These are phyloP conservation scores for Spodoptera litura DNA, from an alignment of 1,140 invertebrate genomes.

Conservation along the genomic window DNA sequence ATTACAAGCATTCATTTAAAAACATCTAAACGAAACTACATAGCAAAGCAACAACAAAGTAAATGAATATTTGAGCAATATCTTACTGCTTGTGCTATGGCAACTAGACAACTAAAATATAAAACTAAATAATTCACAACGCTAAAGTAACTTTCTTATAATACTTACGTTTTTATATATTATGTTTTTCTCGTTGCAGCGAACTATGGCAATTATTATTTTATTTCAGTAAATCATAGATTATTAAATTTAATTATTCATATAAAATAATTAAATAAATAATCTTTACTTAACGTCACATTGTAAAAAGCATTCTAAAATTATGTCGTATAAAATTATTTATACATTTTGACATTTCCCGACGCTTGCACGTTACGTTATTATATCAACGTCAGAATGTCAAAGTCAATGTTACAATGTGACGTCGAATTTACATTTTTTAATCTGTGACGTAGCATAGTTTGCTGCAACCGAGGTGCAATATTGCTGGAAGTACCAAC, in stretches of 20 bases:
- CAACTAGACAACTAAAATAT: conserved; percentile 53
- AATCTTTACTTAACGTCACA: background rate
- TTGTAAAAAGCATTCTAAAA: background rate
- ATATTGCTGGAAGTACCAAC: conserved; percentile 39
- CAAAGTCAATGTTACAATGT: background rate
- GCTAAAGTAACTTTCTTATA: conserved; percentile 45
- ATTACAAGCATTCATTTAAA: conserved; percentile 52
- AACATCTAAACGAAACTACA: conserved; percentile 52
- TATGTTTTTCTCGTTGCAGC: conserved; percentile 29
- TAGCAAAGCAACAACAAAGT: conserved; percentile 54
- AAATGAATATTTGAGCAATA: conserved; percentile 58
- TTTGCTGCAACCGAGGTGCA: conserved; percentile 28
- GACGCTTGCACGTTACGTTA: background rate
- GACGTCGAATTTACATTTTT: conserved; percentile 12
- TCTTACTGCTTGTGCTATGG: conserved; percentile 55
- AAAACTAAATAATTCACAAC: conserved; percentile 48
- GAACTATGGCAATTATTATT: background rate
- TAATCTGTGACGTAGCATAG: background rate
- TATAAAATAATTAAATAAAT: conserved; percentile 26
- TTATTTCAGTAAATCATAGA: background rate
- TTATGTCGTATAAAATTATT: background rate
- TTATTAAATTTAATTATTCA: conserved; percentile 28
- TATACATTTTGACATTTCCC: conserved; percentile 4
- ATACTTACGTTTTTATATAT: conserved; percentile 32
- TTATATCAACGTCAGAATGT: background rate